Conservation (phyloP, 2,113 vertebrate species). For the Eleginops maclovinus region DNA sequence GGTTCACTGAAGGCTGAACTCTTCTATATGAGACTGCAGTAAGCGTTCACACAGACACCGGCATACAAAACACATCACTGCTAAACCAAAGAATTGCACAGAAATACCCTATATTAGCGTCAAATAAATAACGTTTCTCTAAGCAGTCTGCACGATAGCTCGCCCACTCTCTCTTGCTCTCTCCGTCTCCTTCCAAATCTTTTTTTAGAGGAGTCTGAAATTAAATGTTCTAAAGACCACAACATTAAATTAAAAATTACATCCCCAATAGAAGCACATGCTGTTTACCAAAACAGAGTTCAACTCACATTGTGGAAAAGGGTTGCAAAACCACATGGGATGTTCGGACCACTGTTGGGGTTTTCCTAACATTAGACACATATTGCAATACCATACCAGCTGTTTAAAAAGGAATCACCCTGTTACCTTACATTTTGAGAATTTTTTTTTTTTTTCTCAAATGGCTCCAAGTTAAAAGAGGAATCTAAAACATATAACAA, state of each 20-base stretch:
- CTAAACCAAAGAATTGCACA: slow-evolving; percentile 34
- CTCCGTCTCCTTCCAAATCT: not conserved
- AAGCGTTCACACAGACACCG: slow-evolving; percentile 12
- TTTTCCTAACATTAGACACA: not conserved
- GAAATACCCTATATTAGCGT: slow-evolving; percentile 37
- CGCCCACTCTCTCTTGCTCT: not conserved
- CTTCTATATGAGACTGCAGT: slow-evolving; percentile 29
- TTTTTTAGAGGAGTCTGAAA: slow-evolving; percentile 6
- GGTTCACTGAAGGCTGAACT: not conserved
- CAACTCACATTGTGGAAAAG: not conserved
- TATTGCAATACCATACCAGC: not conserved
- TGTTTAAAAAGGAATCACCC: not conserved
- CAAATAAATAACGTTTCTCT: slow-evolving; percentile 36
- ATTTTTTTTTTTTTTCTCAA: too few species aligned
- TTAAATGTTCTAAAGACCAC: too few species aligned
- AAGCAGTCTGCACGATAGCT: not conserved
- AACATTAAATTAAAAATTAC: too few species aligned
- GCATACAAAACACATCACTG: not conserved
- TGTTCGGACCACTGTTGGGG: too few species aligned
- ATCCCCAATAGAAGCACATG: slow-evolving; percentile 2
- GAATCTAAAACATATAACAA: too few species aligned
- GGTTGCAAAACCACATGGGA: too few species aligned
- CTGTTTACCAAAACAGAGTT: slow-evolving; percentile 4
- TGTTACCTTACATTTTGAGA: too few species aligned
- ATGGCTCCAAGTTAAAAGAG: too few species aligned